Evolutionary conservation across 2,797 vertebrate species (phyloP), one percentile per base, ranked within the genome.

Genomic region (Moxostoma hubbsi): DNA sequence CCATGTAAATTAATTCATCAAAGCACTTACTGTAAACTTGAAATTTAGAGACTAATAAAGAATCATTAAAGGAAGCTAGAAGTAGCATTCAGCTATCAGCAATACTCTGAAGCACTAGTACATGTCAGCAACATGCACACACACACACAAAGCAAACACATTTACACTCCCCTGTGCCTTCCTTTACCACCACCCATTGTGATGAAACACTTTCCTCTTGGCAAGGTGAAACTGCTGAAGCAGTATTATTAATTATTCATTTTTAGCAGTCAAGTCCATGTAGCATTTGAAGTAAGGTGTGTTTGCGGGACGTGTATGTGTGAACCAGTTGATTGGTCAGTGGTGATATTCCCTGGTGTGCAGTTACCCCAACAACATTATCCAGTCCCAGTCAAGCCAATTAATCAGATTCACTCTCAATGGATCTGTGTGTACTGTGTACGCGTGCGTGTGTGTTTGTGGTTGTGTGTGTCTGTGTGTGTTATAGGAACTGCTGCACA

Each of bases 161-260:
- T 16, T 13, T 51, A 18, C 63, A 55, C 57, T 72, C 62, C 43
- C 63, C 51, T 43, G 36, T 63, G 61, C 57, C 54, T 62, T 66
- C 49, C 45, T 66, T 55, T 66, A 73, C 55, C 68, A 57, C 18
- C 64, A 46, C 67, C 45, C 65, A 49, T 13, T 2, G 49, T 84
- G 70, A 81, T 69, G 71, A 72, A 70, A 71, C 70, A 46, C 72
- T 36, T 54, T 71, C 16, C 75, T 71, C 36, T 43, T 72, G 75
- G 82, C 75, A 81, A 81, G 75, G 82, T 81, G 79, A 71, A 81
- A 62, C 66, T 66, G 49, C 9, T 12, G 57, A 51, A 12, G 65
- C 71, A 18, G 15, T 54, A 61, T 81, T 65, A 74, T 79, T 81
- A 78, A 75, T 73, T 49, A 65, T 58, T 62, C 47, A 63, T 47